These are phyloP conservation scores for Stenolophus ochropezus DNA, from an alignment of 2,888 invertebrate genomes.

Conservation along the genomic window DNA sequence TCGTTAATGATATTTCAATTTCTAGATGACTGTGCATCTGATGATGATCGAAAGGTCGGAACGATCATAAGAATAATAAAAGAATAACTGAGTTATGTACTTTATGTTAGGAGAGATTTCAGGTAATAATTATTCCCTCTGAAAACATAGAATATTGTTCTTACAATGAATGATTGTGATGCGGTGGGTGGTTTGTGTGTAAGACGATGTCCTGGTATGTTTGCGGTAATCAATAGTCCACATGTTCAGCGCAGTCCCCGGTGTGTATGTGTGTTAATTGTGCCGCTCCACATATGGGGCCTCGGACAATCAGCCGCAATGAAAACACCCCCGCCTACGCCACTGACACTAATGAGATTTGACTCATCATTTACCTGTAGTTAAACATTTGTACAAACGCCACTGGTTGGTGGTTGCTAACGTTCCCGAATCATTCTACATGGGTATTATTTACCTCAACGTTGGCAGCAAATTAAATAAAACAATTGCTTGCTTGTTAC, in stretches of 20 bases:
- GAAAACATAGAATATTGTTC: background rate
- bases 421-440: too few relatives aligned
- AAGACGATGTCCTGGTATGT: background rate
- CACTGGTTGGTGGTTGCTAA: background rate
- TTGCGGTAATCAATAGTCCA: background rate
- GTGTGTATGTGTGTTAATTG: background rate
- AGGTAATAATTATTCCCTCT: too few relatives aligned
- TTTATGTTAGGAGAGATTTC: too few relatives aligned
- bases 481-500: too few relatives aligned
- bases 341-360: constrained; percentile 14
- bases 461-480: too few relatives aligned
- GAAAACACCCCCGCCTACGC: constrained; percentile 6
- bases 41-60: too few relatives aligned
- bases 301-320: background rate
- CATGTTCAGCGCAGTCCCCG: background rate
- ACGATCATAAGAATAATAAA: too few relatives aligned
- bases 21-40: too few relatives aligned
- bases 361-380: constrained; percentile 3
- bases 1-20: too few relatives aligned
- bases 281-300: background rate
- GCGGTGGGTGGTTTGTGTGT: background rate
- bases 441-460: too few relatives aligned
- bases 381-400: background rate
- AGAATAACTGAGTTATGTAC: too few relatives aligned
- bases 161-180: background rate